phyloP scores from a whole-genome alignment of 2,888 invertebrate species.

The Microplitis deprimator region DNA sequence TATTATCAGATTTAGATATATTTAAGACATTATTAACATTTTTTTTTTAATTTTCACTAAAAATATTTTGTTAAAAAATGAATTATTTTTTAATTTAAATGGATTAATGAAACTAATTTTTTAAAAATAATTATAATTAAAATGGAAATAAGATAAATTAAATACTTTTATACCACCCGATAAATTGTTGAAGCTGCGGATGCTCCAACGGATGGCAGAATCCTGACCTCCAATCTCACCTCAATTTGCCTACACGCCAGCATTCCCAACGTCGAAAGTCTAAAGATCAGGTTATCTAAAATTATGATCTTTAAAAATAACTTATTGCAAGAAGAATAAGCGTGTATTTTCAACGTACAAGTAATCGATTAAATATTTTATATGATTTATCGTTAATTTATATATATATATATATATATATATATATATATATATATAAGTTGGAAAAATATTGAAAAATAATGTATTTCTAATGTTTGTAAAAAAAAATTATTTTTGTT shows the following conservation, averaged over 20 bases:
- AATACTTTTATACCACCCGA: constrained; percentile 58
- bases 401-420: background rate
- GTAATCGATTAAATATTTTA: constrained; percentile 50
- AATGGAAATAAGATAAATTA: background rate
- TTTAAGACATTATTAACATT: background rate
- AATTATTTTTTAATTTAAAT: background rate
- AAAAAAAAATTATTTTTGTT: too few relatives aligned
- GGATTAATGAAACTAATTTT: background rate
- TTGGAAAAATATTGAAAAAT: constrained; percentile 12
- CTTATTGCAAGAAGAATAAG: constrained; percentile 43
- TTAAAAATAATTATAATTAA: background rate
- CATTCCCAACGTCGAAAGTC: constrained; percentile 56
- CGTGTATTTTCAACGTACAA: constrained; percentile 33
- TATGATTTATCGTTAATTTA: constrained; percentile 45
- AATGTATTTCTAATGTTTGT: constrained; percentile 6
- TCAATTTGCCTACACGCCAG: constrained; percentile 70
- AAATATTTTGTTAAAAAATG: background rate
- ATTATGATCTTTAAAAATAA: constrained; percentile 69
- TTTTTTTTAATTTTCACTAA: background rate
- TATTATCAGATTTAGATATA: background rate
- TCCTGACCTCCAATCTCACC: constrained; percentile 71
- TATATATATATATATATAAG: too few relatives aligned
- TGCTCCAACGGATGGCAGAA: constrained; percentile 63
- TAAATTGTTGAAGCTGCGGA: constrained; percentile 50
- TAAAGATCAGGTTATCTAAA: constrained; percentile 67